Evolutionary conservation across 1,140 invertebrate genomes (phyloP).

Genomic region (Goniozus legneri): DNA sequence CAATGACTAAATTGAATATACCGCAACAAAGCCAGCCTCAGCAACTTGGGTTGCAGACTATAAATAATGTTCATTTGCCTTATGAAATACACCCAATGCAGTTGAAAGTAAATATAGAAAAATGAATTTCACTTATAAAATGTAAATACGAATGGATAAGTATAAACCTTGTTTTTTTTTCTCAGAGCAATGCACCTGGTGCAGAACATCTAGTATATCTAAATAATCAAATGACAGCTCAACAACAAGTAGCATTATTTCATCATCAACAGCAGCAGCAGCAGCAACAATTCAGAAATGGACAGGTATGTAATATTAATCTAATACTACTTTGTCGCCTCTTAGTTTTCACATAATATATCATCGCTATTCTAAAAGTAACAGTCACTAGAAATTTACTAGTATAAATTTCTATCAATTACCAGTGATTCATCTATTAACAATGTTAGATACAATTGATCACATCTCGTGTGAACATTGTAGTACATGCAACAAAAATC

Average conservation of each 20-base stretch:
- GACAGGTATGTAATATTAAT: slow-evolving; percentile 44
- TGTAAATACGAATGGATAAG: slow-evolving; percentile 1
- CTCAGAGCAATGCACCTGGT: slow-evolving; percentile 60
- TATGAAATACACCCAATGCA: slow-evolving; percentile 59
- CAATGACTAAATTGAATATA: slow-evolving; percentile 54
- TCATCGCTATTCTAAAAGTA: too few relatives aligned
- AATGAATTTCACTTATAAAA: slow-evolving; percentile 2
- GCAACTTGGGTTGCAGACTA: slow-evolving; percentile 51
- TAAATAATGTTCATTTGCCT: slow-evolving; percentile 58
- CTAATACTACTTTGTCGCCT: too few relatives aligned
- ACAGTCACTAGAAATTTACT: too few relatives aligned
- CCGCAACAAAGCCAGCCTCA: slow-evolving; percentile 58
- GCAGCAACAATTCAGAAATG: slow-evolving; percentile 59
- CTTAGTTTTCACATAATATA: too few relatives aligned
- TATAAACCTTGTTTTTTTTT: slow-evolving; percentile 28
- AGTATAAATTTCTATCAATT: too few relatives aligned
- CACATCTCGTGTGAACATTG: too few relatives aligned
- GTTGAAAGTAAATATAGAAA: slow-evolving; percentile 53
- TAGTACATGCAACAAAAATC: too few relatives aligned
- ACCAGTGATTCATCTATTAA: too few relatives aligned
- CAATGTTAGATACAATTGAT: too few relatives aligned
- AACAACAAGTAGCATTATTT: slow-evolving; percentile 60
- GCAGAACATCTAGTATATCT: slow-evolving; percentile 65
- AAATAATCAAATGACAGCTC: slow-evolving; percentile 63
- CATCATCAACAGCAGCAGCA: slow-evolving; percentile 63